A percentile compares a stretch with the other conserved stretches of the same genome.
Conservation (phyloP, 2,888 invertebrate species). For the Melanchra persicariae region DNA sequence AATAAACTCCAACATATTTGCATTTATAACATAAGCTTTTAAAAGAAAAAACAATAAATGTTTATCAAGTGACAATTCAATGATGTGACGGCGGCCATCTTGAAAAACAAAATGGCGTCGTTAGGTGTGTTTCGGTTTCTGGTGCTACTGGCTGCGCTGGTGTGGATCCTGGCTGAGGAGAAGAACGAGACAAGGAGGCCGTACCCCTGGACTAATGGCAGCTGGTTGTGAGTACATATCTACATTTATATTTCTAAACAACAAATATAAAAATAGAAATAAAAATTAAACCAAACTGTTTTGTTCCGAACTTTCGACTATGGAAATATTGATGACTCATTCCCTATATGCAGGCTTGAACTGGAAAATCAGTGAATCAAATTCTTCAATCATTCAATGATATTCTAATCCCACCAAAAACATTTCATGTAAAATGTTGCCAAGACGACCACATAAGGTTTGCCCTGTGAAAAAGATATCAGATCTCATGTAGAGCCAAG, state of each 20-base stretch:
- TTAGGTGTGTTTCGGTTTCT: slow-evolving; percentile 81
- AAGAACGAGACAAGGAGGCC: slow-evolving; percentile 66
- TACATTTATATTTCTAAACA: not conserved
- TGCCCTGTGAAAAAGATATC: no score
- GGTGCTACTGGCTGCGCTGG: slow-evolving; percentile 80
- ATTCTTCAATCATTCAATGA: no score
- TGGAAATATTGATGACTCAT: no score
- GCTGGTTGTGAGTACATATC: slow-evolving; percentile 86
- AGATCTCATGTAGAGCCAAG: no score
- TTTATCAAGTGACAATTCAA: slow-evolving; percentile 54
- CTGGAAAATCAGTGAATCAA: no score
- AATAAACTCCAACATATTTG: not conserved
- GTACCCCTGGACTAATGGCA: slow-evolving; percentile 84
- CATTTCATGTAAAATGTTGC: no score
- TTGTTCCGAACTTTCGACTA: no score
- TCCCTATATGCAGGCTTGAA: no score
- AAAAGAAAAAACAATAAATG: slow-evolving; percentile 16
- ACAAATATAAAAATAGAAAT: not conserved
- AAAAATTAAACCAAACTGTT: no score
- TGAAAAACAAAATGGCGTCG: slow-evolving; percentile 79
- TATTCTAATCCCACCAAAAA: no score
- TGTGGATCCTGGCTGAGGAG: slow-evolving; percentile 80
- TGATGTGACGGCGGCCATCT: slow-evolving; percentile 67
- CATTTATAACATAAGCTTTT: slow-evolving; percentile 1
- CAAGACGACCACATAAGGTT: no score